A percentile compares a stretch with the other conserved stretches of the same genome.
These are phyloP conservation scores for Lochmaea crataegi DNA, from an alignment of 2,888 invertebrate species.

Conservation along the genomic window DNA sequence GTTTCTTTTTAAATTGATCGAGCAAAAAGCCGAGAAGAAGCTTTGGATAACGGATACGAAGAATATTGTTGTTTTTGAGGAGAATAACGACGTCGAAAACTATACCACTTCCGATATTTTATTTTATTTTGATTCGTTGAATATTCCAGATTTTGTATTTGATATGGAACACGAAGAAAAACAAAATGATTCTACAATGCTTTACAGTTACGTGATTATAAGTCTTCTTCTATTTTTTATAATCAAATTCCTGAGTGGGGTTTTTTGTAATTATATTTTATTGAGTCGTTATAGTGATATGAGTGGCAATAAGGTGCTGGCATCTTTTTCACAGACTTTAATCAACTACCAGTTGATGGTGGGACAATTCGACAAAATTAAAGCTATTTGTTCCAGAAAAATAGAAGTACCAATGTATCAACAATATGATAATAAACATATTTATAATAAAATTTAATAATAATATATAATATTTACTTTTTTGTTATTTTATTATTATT, in stretches of 20 bases:
- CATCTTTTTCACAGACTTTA: not conserved
- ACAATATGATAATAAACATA: no score
- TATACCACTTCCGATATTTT: not conserved
- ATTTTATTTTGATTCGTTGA: not conserved
- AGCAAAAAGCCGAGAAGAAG: not conserved
- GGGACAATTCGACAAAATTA: not conserved
- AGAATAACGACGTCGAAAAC: not conserved
- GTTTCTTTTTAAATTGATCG: not conserved
- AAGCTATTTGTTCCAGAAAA: not conserved
- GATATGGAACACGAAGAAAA: not conserved
- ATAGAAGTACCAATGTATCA: not conserved
- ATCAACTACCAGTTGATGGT: not conserved
- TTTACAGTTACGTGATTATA: not conserved
- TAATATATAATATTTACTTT: no score
- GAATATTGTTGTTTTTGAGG: not conserved
- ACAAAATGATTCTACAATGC: not conserved
- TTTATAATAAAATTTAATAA: no score
- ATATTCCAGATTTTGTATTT: not conserved
- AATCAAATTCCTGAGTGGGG: not conserved
- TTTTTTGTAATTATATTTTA: not conserved
- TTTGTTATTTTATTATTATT: no score
- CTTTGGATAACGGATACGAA: not conserved
- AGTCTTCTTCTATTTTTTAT: not conserved
- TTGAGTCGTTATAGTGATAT: not conserved
- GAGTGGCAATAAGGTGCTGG: not conserved